A percentile compares a stretch with the other conserved stretches of the same genome.
phyloP scores from a whole-genome alignment of 2,113 vertebrate species.

The Aspidoscelis tigris region DNA sequence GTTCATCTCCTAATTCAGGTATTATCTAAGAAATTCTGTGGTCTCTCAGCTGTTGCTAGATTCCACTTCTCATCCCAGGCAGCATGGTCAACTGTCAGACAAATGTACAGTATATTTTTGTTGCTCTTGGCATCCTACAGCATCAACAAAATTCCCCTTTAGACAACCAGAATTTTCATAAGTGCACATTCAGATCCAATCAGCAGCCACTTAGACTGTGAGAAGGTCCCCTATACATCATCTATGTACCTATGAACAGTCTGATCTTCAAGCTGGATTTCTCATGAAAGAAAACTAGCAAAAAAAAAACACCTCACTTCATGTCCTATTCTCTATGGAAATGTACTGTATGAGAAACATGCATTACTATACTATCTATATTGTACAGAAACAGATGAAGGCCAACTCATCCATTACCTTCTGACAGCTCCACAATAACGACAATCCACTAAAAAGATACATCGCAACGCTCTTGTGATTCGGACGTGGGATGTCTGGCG shows the following conservation, averaged over 20 bases:
- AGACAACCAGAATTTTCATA: background rate
- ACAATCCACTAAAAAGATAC: constrained; percentile 97
- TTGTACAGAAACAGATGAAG: background rate
- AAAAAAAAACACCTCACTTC: too few relatives aligned
- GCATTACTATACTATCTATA: fast-evolving
- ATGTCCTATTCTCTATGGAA: background rate
- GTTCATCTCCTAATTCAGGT: too few relatives aligned
- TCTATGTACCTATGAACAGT: too few relatives aligned
- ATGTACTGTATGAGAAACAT: background rate
- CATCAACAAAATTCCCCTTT: too few relatives aligned
- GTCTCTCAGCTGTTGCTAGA: background rate
- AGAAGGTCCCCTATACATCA: too few relatives aligned
- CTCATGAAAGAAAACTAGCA: background rate
- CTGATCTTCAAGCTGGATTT: background rate
- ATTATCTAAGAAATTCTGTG: too few relatives aligned
- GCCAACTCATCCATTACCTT: constrained; percentile 75
- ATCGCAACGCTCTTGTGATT: constrained; percentile 93
- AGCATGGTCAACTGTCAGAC: too few relatives aligned
- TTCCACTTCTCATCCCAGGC: background rate
- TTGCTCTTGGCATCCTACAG: too few relatives aligned
- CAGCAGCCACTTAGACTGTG: background rate
- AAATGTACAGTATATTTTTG: too few relatives aligned
- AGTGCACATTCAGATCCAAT: background rate
- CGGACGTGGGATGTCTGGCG: constrained; percentile 94
- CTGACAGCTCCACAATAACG: constrained; percentile 95